These are phyloP conservation scores for Amblyteles armatorius DNA, from an alignment of 2,888 invertebrate species.

Conservation along the genomic window DNA sequence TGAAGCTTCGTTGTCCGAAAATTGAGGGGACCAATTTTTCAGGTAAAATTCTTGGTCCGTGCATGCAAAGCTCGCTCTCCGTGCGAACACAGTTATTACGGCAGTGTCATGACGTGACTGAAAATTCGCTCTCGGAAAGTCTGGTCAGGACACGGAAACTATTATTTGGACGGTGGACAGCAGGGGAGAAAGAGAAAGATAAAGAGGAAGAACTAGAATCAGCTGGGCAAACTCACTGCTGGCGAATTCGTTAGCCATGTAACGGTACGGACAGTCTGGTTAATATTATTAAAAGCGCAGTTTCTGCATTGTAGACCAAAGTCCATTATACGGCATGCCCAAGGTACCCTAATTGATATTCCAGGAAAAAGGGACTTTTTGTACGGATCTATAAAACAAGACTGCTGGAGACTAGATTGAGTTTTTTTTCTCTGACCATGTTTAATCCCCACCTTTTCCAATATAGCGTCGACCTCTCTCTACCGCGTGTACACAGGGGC, in stretches of 20 bases:
- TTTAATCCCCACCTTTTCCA: not conserved
- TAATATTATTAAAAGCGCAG: not conserved
- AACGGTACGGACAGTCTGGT: not conserved
- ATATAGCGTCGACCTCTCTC: not conserved
- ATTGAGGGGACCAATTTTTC: not conserved
- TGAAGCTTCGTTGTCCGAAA: not conserved
- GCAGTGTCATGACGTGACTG: not conserved
- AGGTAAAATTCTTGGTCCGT: not conserved
- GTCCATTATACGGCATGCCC: not conserved
- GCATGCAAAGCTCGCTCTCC: not conserved
- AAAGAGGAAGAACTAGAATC: not conserved
- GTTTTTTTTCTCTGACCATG: not conserved
- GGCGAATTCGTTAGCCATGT: slow-evolving; percentile 3
- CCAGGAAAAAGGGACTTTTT: not conserved
- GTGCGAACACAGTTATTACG: not conserved
- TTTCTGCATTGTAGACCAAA: not conserved
- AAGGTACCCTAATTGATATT: not conserved
- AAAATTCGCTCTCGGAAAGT: slow-evolving; percentile 12
- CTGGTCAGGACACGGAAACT: not conserved
- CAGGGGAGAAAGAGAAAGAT: not conserved
- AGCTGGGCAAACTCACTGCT: slow-evolving; percentile 11
- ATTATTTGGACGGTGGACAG: not conserved
- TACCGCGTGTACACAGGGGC: not conserved
- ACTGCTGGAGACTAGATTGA: not conserved
- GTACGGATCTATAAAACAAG: not conserved